Conservation (phyloP, 2,888 invertebrate genomes). For the Dryococelus australis region DNA sequence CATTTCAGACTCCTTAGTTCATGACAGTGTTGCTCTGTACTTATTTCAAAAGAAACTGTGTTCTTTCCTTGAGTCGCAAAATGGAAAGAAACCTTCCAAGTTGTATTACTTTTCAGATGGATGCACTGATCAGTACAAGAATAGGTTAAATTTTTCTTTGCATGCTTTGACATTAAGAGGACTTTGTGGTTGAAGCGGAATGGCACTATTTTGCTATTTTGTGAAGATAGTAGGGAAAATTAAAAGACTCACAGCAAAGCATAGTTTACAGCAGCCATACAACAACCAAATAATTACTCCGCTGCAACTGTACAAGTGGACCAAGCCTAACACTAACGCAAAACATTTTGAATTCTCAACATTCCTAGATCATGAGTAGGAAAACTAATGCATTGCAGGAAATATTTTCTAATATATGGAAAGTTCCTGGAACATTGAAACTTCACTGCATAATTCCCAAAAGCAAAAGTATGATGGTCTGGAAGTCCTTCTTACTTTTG, state of each 20-base stretch:
- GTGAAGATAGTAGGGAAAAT: neutral
- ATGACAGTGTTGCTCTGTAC: neutral
- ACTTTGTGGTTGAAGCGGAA: neutral
- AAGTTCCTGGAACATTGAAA: neutral
- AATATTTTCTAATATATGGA: neutral
- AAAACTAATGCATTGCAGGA: neutral
- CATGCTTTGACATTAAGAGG: neutral
- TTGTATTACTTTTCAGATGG: neutral
- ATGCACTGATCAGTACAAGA: neutral
- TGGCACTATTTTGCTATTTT: neutral
- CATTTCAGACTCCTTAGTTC: conserved; percentile 17
- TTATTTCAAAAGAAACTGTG: neutral
- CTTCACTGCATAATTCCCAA: neutral
- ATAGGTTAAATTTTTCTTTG: neutral
- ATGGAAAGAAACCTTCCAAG: conserved; percentile 1
- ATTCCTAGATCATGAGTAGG: conserved; percentile 3
- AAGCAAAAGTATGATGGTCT: neutral
- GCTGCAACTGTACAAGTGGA: neutral
- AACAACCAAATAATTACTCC: neutral
- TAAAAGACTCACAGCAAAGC: neutral
- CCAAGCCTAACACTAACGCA: neutral
- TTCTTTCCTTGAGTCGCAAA: neutral
- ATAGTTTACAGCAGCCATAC: conserved; percentile 13
- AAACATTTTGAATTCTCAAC: neutral
- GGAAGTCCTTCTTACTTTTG: neutral